Evolutionary conservation across 2,888 invertebrate genomes (phyloP).

Genomic region (Tenthredo distinguenda): DNA sequence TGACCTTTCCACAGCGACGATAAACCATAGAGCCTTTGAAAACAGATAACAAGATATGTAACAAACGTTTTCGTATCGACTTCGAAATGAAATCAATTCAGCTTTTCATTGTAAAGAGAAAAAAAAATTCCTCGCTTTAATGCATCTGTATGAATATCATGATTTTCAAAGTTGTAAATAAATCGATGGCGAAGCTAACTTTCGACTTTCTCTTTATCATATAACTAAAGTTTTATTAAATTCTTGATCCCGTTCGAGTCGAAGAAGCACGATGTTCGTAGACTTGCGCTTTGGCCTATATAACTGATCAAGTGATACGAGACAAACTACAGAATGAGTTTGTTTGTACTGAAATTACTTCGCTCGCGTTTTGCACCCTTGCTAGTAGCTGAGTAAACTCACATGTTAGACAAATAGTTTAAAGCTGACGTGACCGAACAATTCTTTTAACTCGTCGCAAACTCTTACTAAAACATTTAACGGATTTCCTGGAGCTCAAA

Average conservation of each 20-base stretch:
- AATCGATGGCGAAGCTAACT: not conserved
- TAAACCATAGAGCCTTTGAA: not conserved
- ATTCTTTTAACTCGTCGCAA: not conserved
- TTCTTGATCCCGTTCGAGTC: not conserved
- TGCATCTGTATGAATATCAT: not conserved
- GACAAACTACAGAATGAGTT: conserved; percentile 4
- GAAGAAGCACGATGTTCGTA: not conserved
- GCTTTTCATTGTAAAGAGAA: not conserved
- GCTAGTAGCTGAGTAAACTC: not conserved
- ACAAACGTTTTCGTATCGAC: not conserved
- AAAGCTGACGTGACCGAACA: not conserved
- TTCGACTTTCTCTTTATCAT: not conserved
- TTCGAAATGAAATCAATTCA: not conserved
- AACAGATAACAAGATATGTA: not conserved
- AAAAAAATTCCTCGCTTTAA: not conserved
- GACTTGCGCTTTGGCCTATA: not conserved
- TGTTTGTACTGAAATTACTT: not conserved
- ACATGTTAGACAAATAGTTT: conserved; percentile 3
- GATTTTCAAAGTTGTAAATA: not conserved
- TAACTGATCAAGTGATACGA: not conserved
- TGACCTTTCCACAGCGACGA: not conserved
- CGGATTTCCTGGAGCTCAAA: not conserved
- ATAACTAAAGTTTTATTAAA: not conserved
- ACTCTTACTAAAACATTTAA: conserved; percentile 2
- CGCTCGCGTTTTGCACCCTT: not conserved